These are phyloP conservation scores for Muraenolepis orangiensis DNA, from an alignment of 2,797 vertebrate species.

Conservation along the genomic window DNA sequence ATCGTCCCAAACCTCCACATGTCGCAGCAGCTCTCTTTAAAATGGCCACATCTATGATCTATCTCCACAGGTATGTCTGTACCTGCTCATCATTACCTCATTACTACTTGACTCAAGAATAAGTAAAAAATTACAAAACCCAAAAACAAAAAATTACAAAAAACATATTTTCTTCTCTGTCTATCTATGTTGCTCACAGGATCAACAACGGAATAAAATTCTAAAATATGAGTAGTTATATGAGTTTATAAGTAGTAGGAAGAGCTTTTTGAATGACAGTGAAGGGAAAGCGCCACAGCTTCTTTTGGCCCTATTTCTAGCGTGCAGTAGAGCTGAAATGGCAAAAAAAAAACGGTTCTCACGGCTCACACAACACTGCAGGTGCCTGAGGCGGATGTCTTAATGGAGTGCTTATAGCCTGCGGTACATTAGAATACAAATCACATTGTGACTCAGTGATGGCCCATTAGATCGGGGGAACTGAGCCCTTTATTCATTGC, in stretches of 20 bases:
- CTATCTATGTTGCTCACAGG: too few relatives aligned
- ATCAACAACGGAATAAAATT: not conserved
- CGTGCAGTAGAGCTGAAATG: constrained; percentile 26
- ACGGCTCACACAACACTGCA: constrained; percentile 45
- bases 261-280: constrained; percentile 34
- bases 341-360: constrained; percentile 28
- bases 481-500: constrained; percentile 15
- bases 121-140: not conserved
- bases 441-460: constrained; percentile 12
- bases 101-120: not conserved
- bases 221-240: too few relatives aligned
- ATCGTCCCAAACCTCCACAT: not conserved
- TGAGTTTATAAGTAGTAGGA: too few relatives aligned
- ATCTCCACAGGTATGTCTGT: constrained; percentile 38
- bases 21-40: not conserved
- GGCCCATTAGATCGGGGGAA: constrained; percentile 32
- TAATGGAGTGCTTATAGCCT: constrained; percentile 1
- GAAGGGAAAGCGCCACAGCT: constrained; percentile 36
- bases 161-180: not conserved
- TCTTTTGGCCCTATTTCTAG: constrained; percentile 55
- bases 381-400: constrained; percentile 32
- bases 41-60: constrained; percentile 18
- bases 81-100: not conserved
- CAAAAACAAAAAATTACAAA: not conserved
- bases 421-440: constrained; percentile 23